Evolutionary conservation across 2,888 invertebrate genomes (phyloP), one percentile per base, ranked within the genome.

Genomic region (Phengaris arion): DNA sequence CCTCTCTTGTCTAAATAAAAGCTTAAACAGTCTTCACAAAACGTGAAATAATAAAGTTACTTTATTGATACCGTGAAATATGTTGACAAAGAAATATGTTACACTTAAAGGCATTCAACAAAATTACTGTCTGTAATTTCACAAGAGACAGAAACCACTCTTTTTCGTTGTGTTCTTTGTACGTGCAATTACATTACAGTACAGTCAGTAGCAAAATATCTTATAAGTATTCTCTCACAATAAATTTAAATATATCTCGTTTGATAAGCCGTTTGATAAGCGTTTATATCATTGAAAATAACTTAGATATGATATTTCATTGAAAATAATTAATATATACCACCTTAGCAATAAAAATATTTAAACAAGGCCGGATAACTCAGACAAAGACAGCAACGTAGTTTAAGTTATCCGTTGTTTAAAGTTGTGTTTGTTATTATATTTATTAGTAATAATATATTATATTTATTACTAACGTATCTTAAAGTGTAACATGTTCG

Each of bases 161-260:
- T 4, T 35, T 35, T 35, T 35, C 35, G 35, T 35, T 35, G 35
- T 35, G 2, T 68, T 68, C 70, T 52, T 70, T 70, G 70, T 52
- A 52, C 13, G 22, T 52, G 51, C 70, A 70, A 70, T 70, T 70
- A 70, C 51, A 70, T 22, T 22, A 70, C 9, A 12, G 22, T 13
- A 70, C 51, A 51, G 15, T 51, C 70, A 12, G 15, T 15, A n/a
- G 15, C 5, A 57, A 8, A 9, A 2, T 6, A 3, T 57, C 8
- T 57, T 3, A 57, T 57, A 57, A 55, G n/a, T 6, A 15, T 57
- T 15, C 13, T 55, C 48, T 7, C 48, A 48, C 6, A 8, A 48
- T 8, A 48, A 6, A 54, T 55, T n/a, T 55, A n/a, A 9, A 5
- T 51, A 9, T 5, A 51, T 55, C 13, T 55, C n/a, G 13, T 55